phyloP scores from a whole-genome alignment of 2,113 vertebrate species.

The Urocitellus parryii region DNA sequence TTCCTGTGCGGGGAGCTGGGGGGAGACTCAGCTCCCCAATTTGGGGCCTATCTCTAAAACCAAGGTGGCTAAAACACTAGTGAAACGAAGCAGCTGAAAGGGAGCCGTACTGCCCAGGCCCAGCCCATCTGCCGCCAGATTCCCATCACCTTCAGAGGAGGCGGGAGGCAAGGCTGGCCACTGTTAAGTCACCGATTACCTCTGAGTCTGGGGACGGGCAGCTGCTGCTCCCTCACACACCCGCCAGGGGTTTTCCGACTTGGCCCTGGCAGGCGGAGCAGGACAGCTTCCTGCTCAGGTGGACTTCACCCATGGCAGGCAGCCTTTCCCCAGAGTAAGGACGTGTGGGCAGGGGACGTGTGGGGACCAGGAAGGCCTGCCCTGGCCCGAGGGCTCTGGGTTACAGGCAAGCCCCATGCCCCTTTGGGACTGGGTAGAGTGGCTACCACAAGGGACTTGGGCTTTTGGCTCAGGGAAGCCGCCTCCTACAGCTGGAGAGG shows the following conservation, averaged over 20 bases:
- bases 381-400: neutral
- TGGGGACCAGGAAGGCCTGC: neutral
- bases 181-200: neutral
- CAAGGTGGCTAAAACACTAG: neutral
- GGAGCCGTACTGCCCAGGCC: neutral
- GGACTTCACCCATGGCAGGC: too few relatives aligned
- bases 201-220: neutral
- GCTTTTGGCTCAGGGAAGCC: neutral
- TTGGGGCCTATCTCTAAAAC: neutral
- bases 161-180: neutral
- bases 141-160: fast-evolving
- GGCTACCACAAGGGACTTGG: neutral
- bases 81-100: neutral
- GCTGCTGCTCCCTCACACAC: fast-evolving
- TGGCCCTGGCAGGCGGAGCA: neutral
- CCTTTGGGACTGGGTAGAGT: neutral
- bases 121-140: neutral
- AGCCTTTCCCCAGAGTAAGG: neutral
- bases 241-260: neutral
- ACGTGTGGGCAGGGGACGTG: fast-evolving
- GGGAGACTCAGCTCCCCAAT: neutral
- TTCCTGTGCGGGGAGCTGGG: neutral
- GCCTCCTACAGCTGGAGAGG: constrained; percentile 39
- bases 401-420: fast-evolving
- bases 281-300: too few relatives aligned